phyloP scores from a whole-genome alignment of 1,140 invertebrate genomes.

The Meloidogyne floridensis region DNA sequence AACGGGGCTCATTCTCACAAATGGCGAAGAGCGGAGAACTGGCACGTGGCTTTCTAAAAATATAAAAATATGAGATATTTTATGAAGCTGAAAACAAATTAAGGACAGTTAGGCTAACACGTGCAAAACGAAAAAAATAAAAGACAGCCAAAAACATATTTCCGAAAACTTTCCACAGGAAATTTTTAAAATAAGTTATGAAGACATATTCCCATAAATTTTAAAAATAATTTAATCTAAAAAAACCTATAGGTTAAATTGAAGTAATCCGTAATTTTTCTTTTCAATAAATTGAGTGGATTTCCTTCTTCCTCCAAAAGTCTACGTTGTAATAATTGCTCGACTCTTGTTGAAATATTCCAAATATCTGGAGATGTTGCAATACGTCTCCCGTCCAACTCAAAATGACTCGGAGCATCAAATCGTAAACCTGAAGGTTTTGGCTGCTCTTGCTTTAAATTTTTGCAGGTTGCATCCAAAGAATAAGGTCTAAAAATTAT shows the following conservation, averaged over 20 bases:
- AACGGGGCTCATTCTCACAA: constrained; percentile 56
- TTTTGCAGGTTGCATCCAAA: not conserved
- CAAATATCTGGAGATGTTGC: constrained; percentile 16
- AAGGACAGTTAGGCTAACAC: too few species aligned
- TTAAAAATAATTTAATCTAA: too few species aligned
- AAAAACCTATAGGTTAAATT: constrained; percentile 27
- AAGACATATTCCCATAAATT: too few species aligned
- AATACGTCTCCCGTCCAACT: constrained; percentile 15
- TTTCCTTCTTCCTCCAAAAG: constrained; percentile 45
- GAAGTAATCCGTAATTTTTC: constrained; percentile 53
- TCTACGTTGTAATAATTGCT: constrained; percentile 27
- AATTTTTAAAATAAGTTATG: too few species aligned
- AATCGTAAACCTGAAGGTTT: not conserved
- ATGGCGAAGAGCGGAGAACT: constrained; percentile 60
- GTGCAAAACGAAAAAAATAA: too few species aligned
- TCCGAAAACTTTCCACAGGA: too few species aligned
- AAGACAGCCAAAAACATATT: too few species aligned
- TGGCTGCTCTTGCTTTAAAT: not conserved
- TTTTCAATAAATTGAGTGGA: constrained; percentile 58
- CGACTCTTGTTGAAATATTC: constrained; percentile 23
- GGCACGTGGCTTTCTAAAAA: constrained; percentile 48
- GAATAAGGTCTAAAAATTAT: not conserved
- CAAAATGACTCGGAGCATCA: constrained; percentile 11
- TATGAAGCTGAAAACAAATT: too few species aligned
- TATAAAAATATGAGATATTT: constrained; percentile 38